Evolutionary conservation across 2,888 invertebrate species (phyloP).

Genomic region (Sepiola atlantica): DNA sequence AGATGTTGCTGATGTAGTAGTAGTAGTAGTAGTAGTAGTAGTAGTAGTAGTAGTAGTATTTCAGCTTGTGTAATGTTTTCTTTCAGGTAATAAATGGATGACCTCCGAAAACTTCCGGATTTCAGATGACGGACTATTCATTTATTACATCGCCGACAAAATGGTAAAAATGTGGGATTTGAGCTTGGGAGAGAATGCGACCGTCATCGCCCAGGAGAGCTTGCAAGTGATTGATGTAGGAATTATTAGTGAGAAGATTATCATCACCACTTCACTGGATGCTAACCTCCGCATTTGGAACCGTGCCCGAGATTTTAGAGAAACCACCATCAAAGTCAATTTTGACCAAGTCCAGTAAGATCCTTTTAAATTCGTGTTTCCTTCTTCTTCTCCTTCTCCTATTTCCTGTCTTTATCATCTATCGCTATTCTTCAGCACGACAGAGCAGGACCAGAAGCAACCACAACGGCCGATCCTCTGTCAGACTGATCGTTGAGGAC

Average conservation of each 20-base stretch:
- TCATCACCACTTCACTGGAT: slow-evolving; percentile 51
- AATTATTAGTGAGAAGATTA: slow-evolving; percentile 48
- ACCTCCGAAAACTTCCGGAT: slow-evolving; percentile 47
- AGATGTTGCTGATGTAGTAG: no score
- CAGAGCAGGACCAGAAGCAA: no score
- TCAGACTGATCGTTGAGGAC: no score
- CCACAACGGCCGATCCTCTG: no score
- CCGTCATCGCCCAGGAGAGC: slow-evolving; percentile 45
- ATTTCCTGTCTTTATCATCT: no score
- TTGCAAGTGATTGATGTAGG: slow-evolving; percentile 48
- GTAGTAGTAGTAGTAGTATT: no score
- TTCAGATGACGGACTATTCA: slow-evolving; percentile 54
- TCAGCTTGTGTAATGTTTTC: not conserved
- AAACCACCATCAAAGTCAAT: not conserved
- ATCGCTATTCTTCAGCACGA: no score
- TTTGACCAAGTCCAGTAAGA: slow-evolving; percentile 17
- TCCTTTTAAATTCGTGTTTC: no score
- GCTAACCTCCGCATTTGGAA: slow-evolving; percentile 55
- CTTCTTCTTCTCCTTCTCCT: no score
- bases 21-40: no score
- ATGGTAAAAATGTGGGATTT: slow-evolving; percentile 53
- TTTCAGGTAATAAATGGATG: slow-evolving; percentile 1
- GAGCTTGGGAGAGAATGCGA: slow-evolving; percentile 51
- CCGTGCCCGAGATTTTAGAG: slow-evolving; percentile 45
- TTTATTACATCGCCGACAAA: slow-evolving; percentile 55